Base-by-base conservation (phyloP, 1,140 invertebrate species). In the Cydia amplana region DNA sequence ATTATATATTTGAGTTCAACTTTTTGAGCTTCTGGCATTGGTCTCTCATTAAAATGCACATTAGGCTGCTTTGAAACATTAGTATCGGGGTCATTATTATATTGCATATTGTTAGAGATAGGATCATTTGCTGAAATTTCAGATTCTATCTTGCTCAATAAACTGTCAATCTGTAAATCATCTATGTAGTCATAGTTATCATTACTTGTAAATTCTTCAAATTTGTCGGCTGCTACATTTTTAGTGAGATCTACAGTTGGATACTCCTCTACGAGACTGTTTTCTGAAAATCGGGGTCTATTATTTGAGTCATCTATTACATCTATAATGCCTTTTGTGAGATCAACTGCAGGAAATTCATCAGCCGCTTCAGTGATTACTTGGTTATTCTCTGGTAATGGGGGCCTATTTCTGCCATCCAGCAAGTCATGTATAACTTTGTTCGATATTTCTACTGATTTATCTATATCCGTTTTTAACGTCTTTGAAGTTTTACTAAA, bases 141-240 rank as follows among this genome's bases (percentile, higher is more conserved):
- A 73, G 77, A 82, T 84, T 92, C 91, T 70, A 91, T 91, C 73
- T 85, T 81, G 60, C 80, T 79, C 63, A 91, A 75, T 75, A 92
- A 87, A 28, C 77, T 81, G 60, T 84, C 79, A 49, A 91, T 81
- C 77, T 86, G 75, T n/a, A 79, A 73, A 51, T 87, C 83, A 43
- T 88, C 82, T 20, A 82, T 65, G 73, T 78, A 79, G 28, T 88
- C 75, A 28, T 85, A 77, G 51, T 73, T 55, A 36, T 79, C 77
- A 72, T 81, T 76, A 74, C 32, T 78, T 43, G 25, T 75, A 10
- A 74, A n/a, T 6, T 74, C 43, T 64, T 79, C 55, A 23, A 75
- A 40, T 64, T 49, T 28, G 5, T 76, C 40, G 46, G 73, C n/a
- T n/a, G 46, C 25, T 6, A 18, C 40, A 64, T 80, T 73, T 14